Conservation (phyloP, 2,888 invertebrate species). For the Mylabris sibirica region DNA sequence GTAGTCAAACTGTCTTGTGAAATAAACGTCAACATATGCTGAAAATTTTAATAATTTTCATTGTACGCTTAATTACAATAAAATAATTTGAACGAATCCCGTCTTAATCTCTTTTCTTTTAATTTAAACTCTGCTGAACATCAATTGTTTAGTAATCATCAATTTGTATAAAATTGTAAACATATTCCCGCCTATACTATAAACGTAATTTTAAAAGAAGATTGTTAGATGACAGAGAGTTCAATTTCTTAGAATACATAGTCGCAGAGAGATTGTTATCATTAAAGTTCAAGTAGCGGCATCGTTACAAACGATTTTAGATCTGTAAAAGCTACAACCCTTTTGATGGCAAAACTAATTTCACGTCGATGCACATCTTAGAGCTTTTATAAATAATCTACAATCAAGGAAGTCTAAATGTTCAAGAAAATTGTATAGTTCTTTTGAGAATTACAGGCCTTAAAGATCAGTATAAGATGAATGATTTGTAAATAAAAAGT, state of each 20-base stretch:
- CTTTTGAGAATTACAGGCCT: background rate
- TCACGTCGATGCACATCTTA: background rate
- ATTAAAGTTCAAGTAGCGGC: slow-evolving; percentile 6
- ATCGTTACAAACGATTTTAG: background rate
- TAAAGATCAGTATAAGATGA: too few relatives aligned
- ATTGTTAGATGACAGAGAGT: background rate
- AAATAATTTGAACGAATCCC: background rate
- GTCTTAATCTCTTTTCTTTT: too few relatives aligned
- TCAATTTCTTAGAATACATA: background rate
- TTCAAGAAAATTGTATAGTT: background rate
- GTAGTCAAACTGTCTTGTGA: background rate
- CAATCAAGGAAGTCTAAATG: background rate
- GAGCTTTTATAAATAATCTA: background rate
- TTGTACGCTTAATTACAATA: background rate
- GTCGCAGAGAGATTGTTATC: background rate
- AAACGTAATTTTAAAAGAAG: background rate
- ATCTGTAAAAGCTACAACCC: background rate
- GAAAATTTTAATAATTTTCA: background rate
- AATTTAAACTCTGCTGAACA: too few relatives aligned
- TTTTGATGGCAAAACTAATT: background rate
- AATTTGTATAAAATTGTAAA: too few relatives aligned
- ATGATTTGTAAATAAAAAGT: too few relatives aligned
- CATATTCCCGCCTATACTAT: too few relatives aligned
- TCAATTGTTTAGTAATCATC: too few relatives aligned
- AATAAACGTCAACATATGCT: background rate